Base-by-base conservation (phyloP, 2,888 invertebrate genomes). In the Labia minor region DNA sequence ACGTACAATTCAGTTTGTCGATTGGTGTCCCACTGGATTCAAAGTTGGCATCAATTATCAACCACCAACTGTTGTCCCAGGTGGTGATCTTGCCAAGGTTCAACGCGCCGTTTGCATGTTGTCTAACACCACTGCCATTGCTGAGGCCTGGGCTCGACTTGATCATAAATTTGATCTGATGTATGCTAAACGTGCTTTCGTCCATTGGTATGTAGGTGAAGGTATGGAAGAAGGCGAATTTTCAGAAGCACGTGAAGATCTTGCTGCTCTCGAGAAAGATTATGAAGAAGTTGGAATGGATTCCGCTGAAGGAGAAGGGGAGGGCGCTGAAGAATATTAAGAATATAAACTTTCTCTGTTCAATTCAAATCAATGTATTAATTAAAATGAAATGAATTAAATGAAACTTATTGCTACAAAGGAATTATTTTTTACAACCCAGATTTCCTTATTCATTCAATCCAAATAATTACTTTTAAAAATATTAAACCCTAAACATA, bases 221-320 rank as follows among this genome's bases (percentile, higher is more conserved):
- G 90, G 90, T 67, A 90, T 90, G 89, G 88, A 89, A 74, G 89
- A 89, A 76, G 90, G 89, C 0, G 90, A 90, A 77, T 90, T 91
- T 77, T 83, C 85, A 8, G 90, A 90, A 75, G 90, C 90, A 19
- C 81, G 90, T 20, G 90, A 90, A 74, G 88, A 90, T 77, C 79
- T 90, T 70, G 87, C 84, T 66, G 84, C 85, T 18, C 78, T 88
- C 1, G 88, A 88, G 76, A 81, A 85, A 71, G 89, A 89, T 74
- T 88, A 88, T 76, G 86, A 87, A 72, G 88, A 88, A 75, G 88
- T 88, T 14, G 86, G 86, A 68, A 81, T 84, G 73, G 88, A 88
- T 73, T 80, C 81, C 19, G 76, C 76, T 63, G 80, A 81, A 66
- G 81, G 79, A 37, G 80, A 80, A 72, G 78, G 77, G 61, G 80